These are phyloP conservation scores for Wiebesia pumilae DNA, from an alignment of 1,140 invertebrate genomes.

Conservation along the genomic window DNA sequence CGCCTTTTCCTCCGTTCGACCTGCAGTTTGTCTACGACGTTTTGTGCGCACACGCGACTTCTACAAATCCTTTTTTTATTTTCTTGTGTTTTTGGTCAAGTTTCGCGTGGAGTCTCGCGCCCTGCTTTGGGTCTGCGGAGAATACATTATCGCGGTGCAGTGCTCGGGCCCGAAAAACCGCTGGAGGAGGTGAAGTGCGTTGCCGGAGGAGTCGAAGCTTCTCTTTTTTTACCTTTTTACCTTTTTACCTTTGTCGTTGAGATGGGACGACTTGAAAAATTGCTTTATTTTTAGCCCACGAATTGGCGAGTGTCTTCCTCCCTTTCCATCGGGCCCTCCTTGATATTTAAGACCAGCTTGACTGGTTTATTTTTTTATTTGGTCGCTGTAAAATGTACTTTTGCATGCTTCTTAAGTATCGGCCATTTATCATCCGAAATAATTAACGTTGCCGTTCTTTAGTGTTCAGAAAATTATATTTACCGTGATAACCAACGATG, in stretches of 20 bases:
- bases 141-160: too few relatives aligned
- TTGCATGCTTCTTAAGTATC: not conserved
- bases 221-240: too few relatives aligned
- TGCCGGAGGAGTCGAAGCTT: too few relatives aligned
- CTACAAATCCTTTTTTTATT: not conserved
- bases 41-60: not conserved
- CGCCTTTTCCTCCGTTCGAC: not conserved
- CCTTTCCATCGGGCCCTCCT: not conserved
- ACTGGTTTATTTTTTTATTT: not conserved
- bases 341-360: too few relatives aligned
- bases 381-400: not conserved
- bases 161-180: not conserved
- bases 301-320: not conserved
- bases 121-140: not conserved
- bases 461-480: not conserved
- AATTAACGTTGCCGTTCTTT: not conserved
- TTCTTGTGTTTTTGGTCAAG: not conserved
- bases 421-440: not conserved
- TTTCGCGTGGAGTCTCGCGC: not conserved
- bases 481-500: not conserved
- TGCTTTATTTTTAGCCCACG: not conserved
- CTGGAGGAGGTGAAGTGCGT: not conserved
- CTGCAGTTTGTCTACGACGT: conserved; percentile 15
- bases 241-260: not conserved
- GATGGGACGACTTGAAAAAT: not conserved